Conservation (phyloP, 2,113 vertebrate species). For the Scopus umbretta region DNA sequence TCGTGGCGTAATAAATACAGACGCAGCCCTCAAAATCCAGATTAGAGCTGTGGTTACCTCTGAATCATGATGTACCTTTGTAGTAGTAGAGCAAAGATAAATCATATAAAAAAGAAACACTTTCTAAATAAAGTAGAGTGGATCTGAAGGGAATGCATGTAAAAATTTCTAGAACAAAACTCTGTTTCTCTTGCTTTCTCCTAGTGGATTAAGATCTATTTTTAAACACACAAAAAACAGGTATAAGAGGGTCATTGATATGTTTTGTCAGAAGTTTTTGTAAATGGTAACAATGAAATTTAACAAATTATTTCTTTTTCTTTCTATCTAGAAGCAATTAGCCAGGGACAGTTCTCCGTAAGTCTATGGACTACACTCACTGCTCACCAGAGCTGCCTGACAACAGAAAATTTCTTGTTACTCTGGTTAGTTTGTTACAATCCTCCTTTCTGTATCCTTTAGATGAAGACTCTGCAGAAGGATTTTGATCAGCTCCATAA, state of each 20-base stretch:
- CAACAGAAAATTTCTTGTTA: background rate
- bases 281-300: background rate
- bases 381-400: background rate
- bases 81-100: background rate
- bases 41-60: background rate
- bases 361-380: too few relatives aligned
- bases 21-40: background rate
- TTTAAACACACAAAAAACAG: background rate
- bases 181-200: background rate
- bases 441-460: background rate
- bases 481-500: conserved; percentile 72
- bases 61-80: background rate
- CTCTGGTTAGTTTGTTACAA: background rate
- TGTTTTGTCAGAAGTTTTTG: background rate
- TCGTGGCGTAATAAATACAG: background rate
- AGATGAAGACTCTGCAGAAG: conserved; percentile 71
- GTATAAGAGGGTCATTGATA: background rate
- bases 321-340: background rate
- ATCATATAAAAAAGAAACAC: background rate
- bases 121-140: background rate
- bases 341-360: background rate
- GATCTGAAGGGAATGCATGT: background rate
- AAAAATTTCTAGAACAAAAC: background rate
- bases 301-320: background rate
- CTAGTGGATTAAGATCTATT: background rate